phyloP scores from a whole-genome alignment of 2,797 vertebrate species.

The Poeciliopsis infans region DNA sequence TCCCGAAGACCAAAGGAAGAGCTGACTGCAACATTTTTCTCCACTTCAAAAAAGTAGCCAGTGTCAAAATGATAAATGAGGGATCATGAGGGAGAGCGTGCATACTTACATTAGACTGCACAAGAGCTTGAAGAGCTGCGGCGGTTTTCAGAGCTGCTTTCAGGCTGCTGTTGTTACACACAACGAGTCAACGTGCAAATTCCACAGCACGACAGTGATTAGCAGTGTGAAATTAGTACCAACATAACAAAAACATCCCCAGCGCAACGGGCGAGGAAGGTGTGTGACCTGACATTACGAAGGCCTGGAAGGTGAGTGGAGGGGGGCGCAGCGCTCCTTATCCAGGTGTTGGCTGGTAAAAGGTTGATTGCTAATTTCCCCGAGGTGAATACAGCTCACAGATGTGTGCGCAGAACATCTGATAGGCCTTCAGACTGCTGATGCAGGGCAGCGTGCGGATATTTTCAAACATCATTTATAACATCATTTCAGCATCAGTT shows the following conservation, averaged over 20 bases:
- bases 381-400: constrained; percentile 64
- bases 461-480: constrained; percentile 74
- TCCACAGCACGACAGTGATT: constrained; percentile 57
- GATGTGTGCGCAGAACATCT: constrained; percentile 66
- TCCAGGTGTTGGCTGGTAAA: constrained; percentile 72
- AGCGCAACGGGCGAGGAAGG: constrained; percentile 25
- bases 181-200: constrained; percentile 59
- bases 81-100: constrained; percentile 76
- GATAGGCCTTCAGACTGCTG: constrained; percentile 65
- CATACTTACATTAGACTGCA: constrained; percentile 76
- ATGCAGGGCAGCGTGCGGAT: constrained; percentile 53
- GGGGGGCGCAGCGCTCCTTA: constrained; percentile 44
- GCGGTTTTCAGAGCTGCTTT: constrained; percentile 21
- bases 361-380: constrained; percentile 79
- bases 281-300: constrained; percentile 66
- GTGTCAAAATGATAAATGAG: constrained; percentile 86
- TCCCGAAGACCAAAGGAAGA: constrained; percentile 77
- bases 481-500: constrained; percentile 71
- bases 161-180: constrained; percentile 34
- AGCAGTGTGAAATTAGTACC: constrained; percentile 63
- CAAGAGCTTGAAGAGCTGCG: constrained; percentile 59
- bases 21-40: constrained; percentile 85
- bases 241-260: constrained; percentile 59
- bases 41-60: constrained; percentile 84
- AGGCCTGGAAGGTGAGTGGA: constrained; percentile 27